Evolutionary conservation across 2,888 invertebrate species (phyloP), one percentile per base, ranked within the genome.

Genomic region (Blastobasis adustella): DNA sequence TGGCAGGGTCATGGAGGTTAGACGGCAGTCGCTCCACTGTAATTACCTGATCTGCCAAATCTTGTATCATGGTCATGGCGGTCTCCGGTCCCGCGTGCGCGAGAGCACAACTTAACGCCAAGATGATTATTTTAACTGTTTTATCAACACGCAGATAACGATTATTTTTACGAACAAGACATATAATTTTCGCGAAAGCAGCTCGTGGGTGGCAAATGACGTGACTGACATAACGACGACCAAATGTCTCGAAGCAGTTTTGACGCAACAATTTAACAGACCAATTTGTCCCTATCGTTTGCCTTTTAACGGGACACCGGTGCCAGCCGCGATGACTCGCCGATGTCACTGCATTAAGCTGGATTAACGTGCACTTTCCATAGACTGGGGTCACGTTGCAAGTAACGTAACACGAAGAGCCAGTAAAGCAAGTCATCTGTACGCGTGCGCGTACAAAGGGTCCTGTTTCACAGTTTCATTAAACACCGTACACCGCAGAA

Each of bases 381-480:
- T 70, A 23, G 23, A 23, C 23, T 3, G 69, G 60, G 71, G 66
- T 68, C 67, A 62, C 55, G 59, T 64, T 63, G 57, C 55, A 52
- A 60, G 59, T 61, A 57, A 66, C 63, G 62, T 61, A 63, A 61
- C 54, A 52, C 49, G 44, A 55, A 55, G 51, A 66, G 58, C 66
- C 65, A 67, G 67, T 73, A 73, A 74, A 75, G 66, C 79, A 74
- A 82, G 82, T 83, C 83, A 83, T 81, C 71, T 72, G 71, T 66
- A 69, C 67, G 82, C 81, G 83, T 78, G 71, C 3, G 23, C 3
- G 23, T 23, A 23, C 23, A 23, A 23, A 71, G 69, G 65, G 65
- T 79, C 74, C 71, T 71, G 71, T 81, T 80, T 76, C 75, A 67
- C 64, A 55, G 64, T 56, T 60, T 64, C 68, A 69, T 64, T 65